Evolutionary conservation across 2,797 vertebrate species (phyloP).

Genomic region (Nothura maculosa): DNA sequence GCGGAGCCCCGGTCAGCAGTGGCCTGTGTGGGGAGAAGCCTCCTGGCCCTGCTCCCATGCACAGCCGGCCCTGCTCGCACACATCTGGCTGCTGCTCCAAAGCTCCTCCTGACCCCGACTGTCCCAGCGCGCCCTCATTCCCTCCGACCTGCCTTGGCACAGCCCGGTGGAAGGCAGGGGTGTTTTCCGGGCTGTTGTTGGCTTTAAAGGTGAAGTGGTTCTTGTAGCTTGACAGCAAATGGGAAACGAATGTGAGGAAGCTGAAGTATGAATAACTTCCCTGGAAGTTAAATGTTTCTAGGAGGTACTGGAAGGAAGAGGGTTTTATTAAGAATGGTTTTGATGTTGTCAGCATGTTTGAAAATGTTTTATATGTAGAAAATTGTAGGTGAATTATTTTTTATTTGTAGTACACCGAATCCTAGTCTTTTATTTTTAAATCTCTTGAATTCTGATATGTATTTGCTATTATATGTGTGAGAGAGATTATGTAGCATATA

Average conservation of each 20-base stretch:
- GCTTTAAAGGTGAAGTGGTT: background rate
- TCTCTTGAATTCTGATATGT: background rate
- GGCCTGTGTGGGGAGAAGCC: background rate
- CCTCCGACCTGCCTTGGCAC: background rate
- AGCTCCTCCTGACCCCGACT: background rate
- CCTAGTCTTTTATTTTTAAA: background rate
- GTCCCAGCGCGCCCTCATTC: constrained; percentile 6
- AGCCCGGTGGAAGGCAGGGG: background rate
- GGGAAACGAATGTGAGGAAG: background rate
- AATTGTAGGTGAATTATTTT: background rate
- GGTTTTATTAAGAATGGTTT: constrained; percentile 1
- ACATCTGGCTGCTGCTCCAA: background rate
- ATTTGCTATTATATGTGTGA: too few relatives aligned
- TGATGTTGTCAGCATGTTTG: background rate
- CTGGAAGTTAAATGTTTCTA: background rate
- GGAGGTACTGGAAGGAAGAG: background rate
- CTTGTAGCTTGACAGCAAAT: background rate
- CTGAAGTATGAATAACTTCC: background rate
- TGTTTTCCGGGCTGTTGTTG: background rate
- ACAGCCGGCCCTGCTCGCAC: rapidly evolving
- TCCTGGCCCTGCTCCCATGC: too few relatives aligned
- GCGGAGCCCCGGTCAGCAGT: rapidly evolving
- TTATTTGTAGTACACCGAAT: background rate
- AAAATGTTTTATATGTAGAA: background rate
- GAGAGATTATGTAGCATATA: background rate